Base-by-base conservation (phyloP, 2,888 invertebrate genomes). In the Alitta virens region DNA sequence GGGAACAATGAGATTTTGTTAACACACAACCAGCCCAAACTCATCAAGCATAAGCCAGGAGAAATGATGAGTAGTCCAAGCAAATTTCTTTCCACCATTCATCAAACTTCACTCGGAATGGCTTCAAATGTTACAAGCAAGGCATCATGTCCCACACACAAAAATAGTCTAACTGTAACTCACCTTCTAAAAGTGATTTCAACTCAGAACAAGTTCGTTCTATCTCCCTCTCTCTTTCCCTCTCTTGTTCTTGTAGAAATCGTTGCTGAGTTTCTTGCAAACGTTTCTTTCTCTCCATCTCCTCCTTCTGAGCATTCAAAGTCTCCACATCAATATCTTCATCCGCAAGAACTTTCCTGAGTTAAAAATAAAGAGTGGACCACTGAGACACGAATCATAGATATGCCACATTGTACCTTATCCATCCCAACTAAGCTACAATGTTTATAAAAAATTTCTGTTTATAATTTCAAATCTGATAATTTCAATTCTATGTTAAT, bases 311-410 rank as follows among this genome's bases (percentile, higher is more conserved):
- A 0, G 97, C 97, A 25, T 90, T 90, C 59, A 94, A 83, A 1
- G 96, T 97, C 16, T 92, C 91, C 66, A 92, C 92, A 78, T 96
- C 96, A 67, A 97, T 83, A 78, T 95, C 92, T 66, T 91, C 91
- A 75, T 94, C 94, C 76, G 92, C 91, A 88, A 95, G 90, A 9
- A 96, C 94, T 83, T 95, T 94, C 62, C 95, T 87, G 68, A 23
- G 65, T 21, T 40, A 21, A n/a, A 40, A 40, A 23, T n/a, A n/a
- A n/a, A n/a, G n/a, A n/a, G n/a, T n/a, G n/a, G n/a, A n/a, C n/a
- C n/a, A n/a, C n/a, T n/a, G n/a, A n/a, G n/a, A n/a, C n/a, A n/a
- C n/a, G n/a, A n/a, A n/a, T n/a, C n/a, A n/a, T n/a, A n/a, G n/a
- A n/a, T n/a, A n/a, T n/a, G n/a, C n/a, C n/a, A n/a, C n/a, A n/a